A percentile compares a stretch with the other conserved stretches of the same genome.
phyloP scores from a whole-genome alignment of 2,888 invertebrate genomes.

The Plebejus argus region DNA sequence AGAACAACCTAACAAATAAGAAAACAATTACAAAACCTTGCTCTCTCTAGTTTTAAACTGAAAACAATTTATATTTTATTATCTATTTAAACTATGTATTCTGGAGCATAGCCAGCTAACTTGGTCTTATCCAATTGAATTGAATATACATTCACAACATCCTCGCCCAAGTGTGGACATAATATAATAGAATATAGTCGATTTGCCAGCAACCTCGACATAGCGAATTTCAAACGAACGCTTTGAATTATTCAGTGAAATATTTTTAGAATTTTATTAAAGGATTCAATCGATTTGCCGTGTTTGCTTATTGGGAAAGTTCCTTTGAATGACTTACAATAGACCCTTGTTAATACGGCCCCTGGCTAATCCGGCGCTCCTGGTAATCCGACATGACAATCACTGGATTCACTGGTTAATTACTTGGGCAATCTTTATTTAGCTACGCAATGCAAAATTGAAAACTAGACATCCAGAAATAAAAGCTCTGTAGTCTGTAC shows the following conservation, averaged over 20 bases:
- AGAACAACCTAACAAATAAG: background rate
- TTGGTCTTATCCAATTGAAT: background rate
- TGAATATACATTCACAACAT: background rate
- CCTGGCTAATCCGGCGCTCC: too few species aligned
- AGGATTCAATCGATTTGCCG: constrained; percentile 5
- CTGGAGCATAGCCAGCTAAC: background rate
- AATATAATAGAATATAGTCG: background rate
- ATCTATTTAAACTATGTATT: background rate
- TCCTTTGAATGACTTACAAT: too few species aligned
- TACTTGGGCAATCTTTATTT: too few species aligned
- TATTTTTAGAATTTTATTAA: constrained; percentile 1
- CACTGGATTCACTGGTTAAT: too few species aligned
- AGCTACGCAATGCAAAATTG: too few species aligned
- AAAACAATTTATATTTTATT: background rate
- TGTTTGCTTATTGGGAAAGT: background rate
- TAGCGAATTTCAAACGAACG: constrained; percentile 1
- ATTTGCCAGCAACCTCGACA: constrained; percentile 4
- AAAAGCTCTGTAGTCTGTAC: too few species aligned
- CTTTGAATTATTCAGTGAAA: background rate
- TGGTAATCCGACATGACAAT: too few species aligned
- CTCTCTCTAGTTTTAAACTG: background rate
- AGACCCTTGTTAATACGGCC: too few species aligned
- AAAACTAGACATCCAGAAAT: too few species aligned
- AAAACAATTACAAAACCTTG: background rate
- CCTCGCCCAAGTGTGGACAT: constrained; percentile 6